These are phyloP conservation scores for Oceanites oceanicus DNA, from an alignment of 2,113 vertebrate species.

Conservation along the genomic window DNA sequence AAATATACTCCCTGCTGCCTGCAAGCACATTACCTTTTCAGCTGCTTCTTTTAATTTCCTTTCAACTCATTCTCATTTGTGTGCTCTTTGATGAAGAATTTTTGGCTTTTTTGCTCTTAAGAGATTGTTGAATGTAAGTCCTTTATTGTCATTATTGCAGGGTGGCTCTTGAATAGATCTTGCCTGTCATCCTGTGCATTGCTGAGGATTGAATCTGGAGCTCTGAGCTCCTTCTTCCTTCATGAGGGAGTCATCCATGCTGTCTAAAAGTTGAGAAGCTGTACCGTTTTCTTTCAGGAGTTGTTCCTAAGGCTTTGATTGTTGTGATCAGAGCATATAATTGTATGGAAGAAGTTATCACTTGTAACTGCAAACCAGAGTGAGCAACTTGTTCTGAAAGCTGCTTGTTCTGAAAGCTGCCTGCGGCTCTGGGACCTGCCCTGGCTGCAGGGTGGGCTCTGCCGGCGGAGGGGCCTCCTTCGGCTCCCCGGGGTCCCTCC, in stretches of 20 bases:
- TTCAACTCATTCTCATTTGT: neutral
- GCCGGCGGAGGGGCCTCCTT: fast-evolving
- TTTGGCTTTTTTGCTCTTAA: neutral
- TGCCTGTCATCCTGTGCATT: neutral
- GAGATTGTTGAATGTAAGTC: neutral
- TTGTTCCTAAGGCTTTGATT: neutral
- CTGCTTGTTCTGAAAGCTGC: neutral
- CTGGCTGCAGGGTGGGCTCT: neutral
- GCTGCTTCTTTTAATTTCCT: conserved; percentile 25
- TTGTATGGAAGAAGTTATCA: neutral
- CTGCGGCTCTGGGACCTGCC: neutral
- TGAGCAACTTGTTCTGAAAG: neutral
- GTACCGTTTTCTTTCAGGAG: neutral
- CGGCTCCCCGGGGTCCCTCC: fast-evolving
- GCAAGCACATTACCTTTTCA: neutral
- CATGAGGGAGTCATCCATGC: neutral
- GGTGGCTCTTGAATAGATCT: neutral
- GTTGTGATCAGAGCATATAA: neutral
- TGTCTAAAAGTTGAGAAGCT: neutral
- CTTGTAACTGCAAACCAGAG: neutral
- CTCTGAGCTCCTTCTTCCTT: neutral
- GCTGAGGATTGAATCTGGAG: neutral
- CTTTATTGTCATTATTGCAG: neutral
- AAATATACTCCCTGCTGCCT: neutral
- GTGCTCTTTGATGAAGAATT: neutral